These are phyloP conservation scores for Aldabrachelys gigantea DNA, from an alignment of 2,113 vertebrate species.

Conservation along the genomic window DNA sequence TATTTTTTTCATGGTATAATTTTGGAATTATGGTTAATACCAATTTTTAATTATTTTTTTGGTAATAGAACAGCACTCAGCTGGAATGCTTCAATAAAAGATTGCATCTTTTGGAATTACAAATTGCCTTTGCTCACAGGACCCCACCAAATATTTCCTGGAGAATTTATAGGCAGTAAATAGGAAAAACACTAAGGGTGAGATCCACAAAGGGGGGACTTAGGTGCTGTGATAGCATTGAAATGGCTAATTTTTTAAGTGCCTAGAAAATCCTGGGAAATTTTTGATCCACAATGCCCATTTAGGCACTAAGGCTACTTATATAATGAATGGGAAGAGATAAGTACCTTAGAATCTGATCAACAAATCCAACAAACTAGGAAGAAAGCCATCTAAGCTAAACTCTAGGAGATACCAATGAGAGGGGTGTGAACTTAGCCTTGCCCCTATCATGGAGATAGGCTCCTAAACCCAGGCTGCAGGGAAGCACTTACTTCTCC, in stretches of 20 bases:
- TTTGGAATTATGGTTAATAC: neutral
- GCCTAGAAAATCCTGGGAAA: neutral
- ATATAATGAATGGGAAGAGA: neutral
- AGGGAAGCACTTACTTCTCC: neutral
- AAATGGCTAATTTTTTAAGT: neutral
- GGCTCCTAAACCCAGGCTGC: neutral
- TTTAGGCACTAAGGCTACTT: neutral
- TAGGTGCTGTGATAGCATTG: neutral
- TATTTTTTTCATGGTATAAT: neutral
- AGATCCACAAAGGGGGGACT: neutral
- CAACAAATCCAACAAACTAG: neutral
- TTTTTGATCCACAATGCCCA: neutral
- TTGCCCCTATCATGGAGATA: neutral
- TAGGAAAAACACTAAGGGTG: neutral
- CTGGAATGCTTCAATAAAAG: neutral
- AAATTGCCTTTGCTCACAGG: neutral
- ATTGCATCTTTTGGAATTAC: neutral
- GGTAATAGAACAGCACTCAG: neutral
- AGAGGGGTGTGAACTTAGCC: neutral
- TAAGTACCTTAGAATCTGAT: neutral
- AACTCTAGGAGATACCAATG: neutral
- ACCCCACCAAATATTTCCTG: neutral
- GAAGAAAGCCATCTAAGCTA: neutral
- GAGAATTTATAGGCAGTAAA: neutral
- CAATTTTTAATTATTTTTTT: fast-evolving